Base-by-base conservation (phyloP, 2,797 vertebrate genomes). In the Passerculus sandwichensis region DNA sequence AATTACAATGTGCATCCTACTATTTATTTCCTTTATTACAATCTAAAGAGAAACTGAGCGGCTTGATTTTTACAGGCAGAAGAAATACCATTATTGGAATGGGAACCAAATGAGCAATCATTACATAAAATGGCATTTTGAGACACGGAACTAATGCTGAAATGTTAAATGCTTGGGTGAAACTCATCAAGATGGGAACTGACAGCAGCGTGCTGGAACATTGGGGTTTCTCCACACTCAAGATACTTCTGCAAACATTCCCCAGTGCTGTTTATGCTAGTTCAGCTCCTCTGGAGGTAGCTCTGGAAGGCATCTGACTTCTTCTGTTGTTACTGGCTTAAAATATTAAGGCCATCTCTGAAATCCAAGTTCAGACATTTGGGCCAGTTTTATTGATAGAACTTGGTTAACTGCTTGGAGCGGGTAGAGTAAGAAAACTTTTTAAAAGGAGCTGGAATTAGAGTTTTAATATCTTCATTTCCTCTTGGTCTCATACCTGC, bases 1-100 rank as follows among this genome's bases (percentile, higher is more conserved):
- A 85, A 91, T 66, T 26, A 44, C 7, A 32, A 36, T 13, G 23
- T 26, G 29, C 56, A 65, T 88, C 21, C 74, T 80, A 69, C 26
- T 29, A 36, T 70, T 89, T 75, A 74, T 81, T 77, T 94, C 85
- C 50, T 69, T 9, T 59, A 61, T 56, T 82, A 64, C 42, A 66
- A 64, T 40, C 38, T 71, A 62, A 80, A 85, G 75, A 91, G 79
- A 91, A 91, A 77, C 45, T 80, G 67, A 22, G 65, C 78, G 74
- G 65, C 75, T 95, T 91, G 73, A 76, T 76, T 97, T 95, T 95
- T 97, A 97, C 82, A 93, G 95, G 94, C 79, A 95, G 94, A 98
- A 97, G 93, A 97, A 97, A 97, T 94, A 95, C 92, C 70, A 86
- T 87, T 67, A 96, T 96, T 97, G 96, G 97, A 93, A 97, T 97